phyloP scores from a whole-genome alignment of 2,113 vertebrate genomes.

The Paracanthobrama guichenoti region DNA sequence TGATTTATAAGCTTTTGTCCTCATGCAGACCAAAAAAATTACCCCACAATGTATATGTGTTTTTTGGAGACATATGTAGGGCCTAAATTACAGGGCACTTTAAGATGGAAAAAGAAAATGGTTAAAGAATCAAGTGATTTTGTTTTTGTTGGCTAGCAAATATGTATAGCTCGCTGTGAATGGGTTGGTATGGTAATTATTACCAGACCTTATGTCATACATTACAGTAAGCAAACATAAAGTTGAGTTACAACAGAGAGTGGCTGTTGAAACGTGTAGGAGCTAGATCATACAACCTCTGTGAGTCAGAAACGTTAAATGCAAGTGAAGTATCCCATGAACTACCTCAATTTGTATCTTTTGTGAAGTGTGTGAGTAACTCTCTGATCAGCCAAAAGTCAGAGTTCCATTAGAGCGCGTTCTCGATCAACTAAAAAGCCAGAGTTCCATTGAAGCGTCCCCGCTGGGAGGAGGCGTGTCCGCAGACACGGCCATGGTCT shows the following conservation, averaged over 20 bases:
- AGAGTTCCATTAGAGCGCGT: not conserved
- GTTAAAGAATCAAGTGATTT: not conserved
- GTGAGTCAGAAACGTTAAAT: conserved; percentile 1
- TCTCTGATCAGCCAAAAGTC: not conserved
- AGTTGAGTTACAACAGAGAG: not conserved
- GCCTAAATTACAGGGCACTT: not conserved
- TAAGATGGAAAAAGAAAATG: not conserved
- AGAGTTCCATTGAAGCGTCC: conserved; percentile 16
- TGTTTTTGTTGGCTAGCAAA: conserved; percentile 21
- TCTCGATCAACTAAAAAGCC: not conserved
- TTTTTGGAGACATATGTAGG: not conserved
- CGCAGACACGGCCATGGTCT: conserved; percentile 54
- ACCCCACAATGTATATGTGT: too few species aligned
- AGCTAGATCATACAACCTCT: not conserved
- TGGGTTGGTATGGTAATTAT: conserved; percentile 10
- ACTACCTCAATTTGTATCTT: not conserved
- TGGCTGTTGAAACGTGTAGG: not conserved
- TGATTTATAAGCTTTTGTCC: too few species aligned
- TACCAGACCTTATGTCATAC: conserved; percentile 23
- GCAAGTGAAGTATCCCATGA: not conserved
- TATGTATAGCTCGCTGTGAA: not conserved
- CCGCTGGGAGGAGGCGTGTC: conserved; percentile 55
- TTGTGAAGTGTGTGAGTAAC: not conserved
- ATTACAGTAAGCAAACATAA: not conserved
- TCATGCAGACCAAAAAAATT: too few species aligned